A percentile compares a stretch with the other conserved stretches of the same genome.
Evolutionary conservation across 2,888 invertebrate genomes (phyloP).

Genomic region (Pseudanteris insignis): DNA sequence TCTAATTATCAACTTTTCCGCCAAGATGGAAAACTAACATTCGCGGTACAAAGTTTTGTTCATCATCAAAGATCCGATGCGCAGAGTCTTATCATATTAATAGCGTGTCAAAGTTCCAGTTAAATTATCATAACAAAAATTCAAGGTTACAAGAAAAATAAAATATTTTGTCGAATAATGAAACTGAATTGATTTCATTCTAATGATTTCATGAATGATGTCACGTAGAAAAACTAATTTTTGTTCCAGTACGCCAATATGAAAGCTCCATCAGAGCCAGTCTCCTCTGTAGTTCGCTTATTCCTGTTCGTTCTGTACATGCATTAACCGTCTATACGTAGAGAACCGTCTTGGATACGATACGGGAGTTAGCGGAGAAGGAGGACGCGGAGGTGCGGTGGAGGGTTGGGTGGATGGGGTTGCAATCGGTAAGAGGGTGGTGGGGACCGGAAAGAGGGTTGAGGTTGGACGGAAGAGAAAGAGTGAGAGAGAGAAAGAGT

Average conservation of each 20-base stretch:
- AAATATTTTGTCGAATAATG: no score
- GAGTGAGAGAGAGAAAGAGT: conserved; percentile 44
- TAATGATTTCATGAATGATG: no score
- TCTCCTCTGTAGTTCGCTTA: conserved; percentile 43
- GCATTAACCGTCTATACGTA: conserved; percentile 53
- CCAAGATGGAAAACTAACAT: conserved; percentile 36
- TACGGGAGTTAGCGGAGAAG: conserved; percentile 52
- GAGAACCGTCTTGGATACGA: conserved; percentile 58
- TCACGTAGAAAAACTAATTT: no score
- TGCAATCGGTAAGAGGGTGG: conserved; percentile 51
- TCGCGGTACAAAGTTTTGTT: conserved; percentile 26
- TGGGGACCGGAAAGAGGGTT: conserved; percentile 47
- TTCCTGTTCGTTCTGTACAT: conserved; percentile 49
- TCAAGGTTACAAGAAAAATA: no score
- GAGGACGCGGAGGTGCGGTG: conserved; percentile 47
- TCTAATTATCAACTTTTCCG: conserved; percentile 64
- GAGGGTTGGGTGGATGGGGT: conserved; percentile 51
- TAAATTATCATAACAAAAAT: no score
- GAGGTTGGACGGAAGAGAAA: conserved; percentile 50
- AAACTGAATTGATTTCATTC: no score
- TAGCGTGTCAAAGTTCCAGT: no score
- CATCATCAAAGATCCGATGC: conserved; percentile 3
- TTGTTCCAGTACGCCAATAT: no score
- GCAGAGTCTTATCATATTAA: no score
- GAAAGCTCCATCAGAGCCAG: conserved; percentile 37